Evolutionary conservation across 2,113 vertebrate species (phyloP).

Genomic region (Ploceus nigricollis): DNA sequence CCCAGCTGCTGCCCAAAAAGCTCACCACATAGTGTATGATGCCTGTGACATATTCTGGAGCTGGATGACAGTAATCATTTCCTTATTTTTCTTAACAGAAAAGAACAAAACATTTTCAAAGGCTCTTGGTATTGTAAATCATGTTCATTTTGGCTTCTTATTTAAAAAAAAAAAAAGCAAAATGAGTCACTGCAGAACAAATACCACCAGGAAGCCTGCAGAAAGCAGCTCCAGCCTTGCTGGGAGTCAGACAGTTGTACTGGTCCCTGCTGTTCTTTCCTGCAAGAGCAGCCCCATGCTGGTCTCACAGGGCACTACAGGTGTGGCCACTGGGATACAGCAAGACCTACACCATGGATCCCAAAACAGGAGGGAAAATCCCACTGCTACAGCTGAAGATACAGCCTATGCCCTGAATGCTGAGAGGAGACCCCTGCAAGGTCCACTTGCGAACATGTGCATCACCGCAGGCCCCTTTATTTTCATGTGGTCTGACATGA

Average conservation of each 20-base stretch:
- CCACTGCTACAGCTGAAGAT: neutral
- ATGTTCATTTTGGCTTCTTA: neutral
- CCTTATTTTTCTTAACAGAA: neutral
- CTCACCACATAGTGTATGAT: neutral
- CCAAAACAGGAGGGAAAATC: neutral
- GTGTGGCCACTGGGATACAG: neutral
- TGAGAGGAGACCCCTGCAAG: neutral
- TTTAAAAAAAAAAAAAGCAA: neutral
- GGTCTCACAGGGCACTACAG: neutral
- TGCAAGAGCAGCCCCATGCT: neutral
- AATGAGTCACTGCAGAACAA: constrained; percentile 14
- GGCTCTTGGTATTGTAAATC: neutral
- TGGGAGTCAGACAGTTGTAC: neutral
- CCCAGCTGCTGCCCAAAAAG: neutral
- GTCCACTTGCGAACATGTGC: neutral
- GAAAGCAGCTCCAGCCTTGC: neutral
- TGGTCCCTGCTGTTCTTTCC: neutral
- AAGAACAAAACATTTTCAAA: neutral
- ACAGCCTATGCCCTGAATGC: neutral
- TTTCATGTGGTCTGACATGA: neutral
- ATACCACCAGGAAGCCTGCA: neutral
- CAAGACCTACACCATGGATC: neutral
- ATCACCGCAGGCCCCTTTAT: neutral
- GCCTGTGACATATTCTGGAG: neutral
- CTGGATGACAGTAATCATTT: neutral